Evolutionary conservation across 2,113 vertebrate species (phyloP).

Genomic region (Hassar affinis): DNA sequence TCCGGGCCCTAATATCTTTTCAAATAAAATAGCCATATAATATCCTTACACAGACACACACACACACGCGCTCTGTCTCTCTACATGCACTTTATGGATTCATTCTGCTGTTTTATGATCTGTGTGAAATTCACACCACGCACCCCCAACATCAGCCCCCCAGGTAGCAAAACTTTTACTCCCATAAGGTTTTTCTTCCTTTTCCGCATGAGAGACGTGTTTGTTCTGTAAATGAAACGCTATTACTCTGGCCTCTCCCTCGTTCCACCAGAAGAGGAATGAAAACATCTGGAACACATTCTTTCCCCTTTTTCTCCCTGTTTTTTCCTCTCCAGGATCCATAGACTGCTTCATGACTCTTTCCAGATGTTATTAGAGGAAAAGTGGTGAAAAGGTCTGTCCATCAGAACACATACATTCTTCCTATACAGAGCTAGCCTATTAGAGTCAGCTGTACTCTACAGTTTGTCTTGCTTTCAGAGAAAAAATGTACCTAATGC

Average conservation of each 20-base stretch:
- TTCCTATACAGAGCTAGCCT: neutral
- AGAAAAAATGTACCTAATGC: neutral
- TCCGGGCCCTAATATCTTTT: slow-evolving; percentile 49
- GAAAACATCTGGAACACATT: slow-evolving; percentile 81
- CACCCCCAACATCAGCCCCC: slow-evolving; percentile 15
- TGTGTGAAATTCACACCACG: slow-evolving; percentile 29
- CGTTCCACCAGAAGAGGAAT: slow-evolving; percentile 66
- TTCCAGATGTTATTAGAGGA: slow-evolving; percentile 13
- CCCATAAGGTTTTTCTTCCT: slow-evolving; percentile 38
- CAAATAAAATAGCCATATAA: slow-evolving; percentile 38
- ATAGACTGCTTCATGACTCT: slow-evolving; percentile 11
- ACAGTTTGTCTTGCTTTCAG: neutral
- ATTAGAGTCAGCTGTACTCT: neutral
- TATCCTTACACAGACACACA: slow-evolving; percentile 19
- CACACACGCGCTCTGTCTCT: neutral
- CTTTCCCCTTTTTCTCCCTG: slow-evolving; percentile 61
- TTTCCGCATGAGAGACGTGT: slow-evolving; percentile 54
- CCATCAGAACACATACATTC: neutral
- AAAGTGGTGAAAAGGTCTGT: neutral
- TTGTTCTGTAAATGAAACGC: slow-evolving; percentile 63
- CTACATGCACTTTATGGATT: slow-evolving; percentile 1
- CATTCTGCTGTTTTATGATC: neutral
- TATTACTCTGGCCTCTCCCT: slow-evolving; percentile 59
- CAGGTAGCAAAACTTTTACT: slow-evolving; percentile 29
- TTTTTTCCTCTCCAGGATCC: slow-evolving; percentile 18